phyloP scores from a whole-genome alignment of 2,888 invertebrate species.

The Sarcophaga carnaria region DNA sequence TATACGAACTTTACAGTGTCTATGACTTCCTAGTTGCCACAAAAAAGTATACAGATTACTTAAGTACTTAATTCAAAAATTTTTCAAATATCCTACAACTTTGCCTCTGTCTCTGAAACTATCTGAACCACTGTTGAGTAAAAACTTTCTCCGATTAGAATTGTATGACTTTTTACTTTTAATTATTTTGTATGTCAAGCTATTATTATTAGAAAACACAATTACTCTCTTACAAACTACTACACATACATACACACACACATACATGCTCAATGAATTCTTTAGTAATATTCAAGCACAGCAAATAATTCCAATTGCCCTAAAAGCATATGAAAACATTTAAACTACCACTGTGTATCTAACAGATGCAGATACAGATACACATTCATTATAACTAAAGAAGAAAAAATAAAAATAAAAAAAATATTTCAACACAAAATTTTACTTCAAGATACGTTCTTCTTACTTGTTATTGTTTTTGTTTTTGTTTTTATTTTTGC shows the following conservation, averaged over 20 bases:
- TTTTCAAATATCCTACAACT: too few relatives aligned
- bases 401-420: too few relatives aligned
- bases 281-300: slow-evolving; percentile 26
- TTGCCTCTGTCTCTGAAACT: too few relatives aligned
- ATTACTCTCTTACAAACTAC: neutral
- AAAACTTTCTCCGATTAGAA: neutral
- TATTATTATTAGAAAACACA: neutral
- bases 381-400: too few relatives aligned
- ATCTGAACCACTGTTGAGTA: neutral
- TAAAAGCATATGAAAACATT: neutral
- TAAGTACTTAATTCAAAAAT: too few relatives aligned
- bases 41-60: too few relatives aligned
- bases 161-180: slow-evolving; percentile 21
- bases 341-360: too few relatives aligned
- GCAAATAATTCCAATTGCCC: neutral
- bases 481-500: neutral
- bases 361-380: too few relatives aligned
- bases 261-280: neutral
- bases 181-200: slow-evolving; percentile 10
- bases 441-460: neutral
- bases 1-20: too few relatives aligned
- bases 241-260: neutral
- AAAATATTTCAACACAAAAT: too few relatives aligned
- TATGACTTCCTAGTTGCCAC: too few relatives aligned
- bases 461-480: neutral